phyloP scores from a whole-genome alignment of 2,113 vertebrate genomes.

The Emydura subglobosa region DNA sequence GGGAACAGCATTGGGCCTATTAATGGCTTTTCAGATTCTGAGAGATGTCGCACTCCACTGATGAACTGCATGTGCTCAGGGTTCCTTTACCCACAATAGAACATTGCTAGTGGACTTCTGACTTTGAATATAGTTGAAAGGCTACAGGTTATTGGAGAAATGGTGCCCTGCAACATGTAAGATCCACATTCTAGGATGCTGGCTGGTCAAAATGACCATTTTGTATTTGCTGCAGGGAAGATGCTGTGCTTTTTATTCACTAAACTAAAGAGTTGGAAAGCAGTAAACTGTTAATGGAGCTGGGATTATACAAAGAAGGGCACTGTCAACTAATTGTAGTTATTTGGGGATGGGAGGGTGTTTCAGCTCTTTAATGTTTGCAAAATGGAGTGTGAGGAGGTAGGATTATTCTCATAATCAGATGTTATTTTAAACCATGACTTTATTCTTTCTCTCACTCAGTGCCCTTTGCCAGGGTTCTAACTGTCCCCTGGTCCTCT shows the following conservation, averaged over 20 bases:
- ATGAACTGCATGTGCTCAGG: rapidly evolving
- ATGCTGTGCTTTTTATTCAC: not conserved
- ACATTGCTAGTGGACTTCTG: not conserved
- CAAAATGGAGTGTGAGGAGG: not conserved
- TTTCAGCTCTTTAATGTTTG: rapidly evolving
- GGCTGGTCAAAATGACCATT: not conserved
- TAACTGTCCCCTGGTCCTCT: rapidly evolving
- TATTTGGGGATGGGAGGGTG: rapidly evolving
- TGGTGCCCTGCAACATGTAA: rapidly evolving
- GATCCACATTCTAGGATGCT: not conserved
- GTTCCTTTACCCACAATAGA: not conserved
- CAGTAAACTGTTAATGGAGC: not conserved
- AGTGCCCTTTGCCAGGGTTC: not conserved
- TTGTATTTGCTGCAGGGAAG: not conserved
- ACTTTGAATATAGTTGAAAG: not conserved
- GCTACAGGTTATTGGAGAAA: not conserved
- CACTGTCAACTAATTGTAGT: not conserved
- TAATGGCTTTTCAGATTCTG: not conserved
- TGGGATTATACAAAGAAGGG: not conserved
- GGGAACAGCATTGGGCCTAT: rapidly evolving
- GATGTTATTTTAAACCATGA: not conserved
- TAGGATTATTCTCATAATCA: not conserved
- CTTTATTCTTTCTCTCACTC: not conserved
- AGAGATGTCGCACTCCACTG: rapidly evolving
- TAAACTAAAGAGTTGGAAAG: not conserved